Percentiles rank a stretch among this genome's conserved stretches.
These are phyloP conservation scores for Drosophila atroscutellata DNA, from an alignment of 2,888 invertebrate species.

Conservation along the genomic window DNA sequence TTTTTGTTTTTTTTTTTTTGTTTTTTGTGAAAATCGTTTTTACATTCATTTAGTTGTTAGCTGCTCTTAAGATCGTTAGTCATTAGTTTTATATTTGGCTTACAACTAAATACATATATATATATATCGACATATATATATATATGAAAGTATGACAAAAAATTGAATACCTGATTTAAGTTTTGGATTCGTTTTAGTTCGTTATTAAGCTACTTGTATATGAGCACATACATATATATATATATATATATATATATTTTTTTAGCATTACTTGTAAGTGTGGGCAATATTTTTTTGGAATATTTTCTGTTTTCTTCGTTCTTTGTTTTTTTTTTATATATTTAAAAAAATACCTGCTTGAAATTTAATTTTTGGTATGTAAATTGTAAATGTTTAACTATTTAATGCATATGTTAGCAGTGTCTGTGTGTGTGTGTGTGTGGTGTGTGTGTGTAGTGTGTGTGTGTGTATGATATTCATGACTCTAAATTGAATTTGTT, in stretches of 20 bases:
- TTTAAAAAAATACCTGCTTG: slow-evolving; percentile 68
- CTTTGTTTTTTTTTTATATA: slow-evolving; percentile 28
- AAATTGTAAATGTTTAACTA: slow-evolving; percentile 63
- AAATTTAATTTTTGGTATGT: slow-evolving; percentile 68
- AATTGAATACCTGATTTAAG: slow-evolving; percentile 78
- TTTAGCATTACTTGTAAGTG: slow-evolving; percentile 6
- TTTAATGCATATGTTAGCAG: slow-evolving; percentile 51
- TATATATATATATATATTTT: background rate
- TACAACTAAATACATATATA: slow-evolving; percentile 54
- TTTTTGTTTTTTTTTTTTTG: slow-evolving; percentile 9
- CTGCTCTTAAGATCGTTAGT: slow-evolving; percentile 38
- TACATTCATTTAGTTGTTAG: slow-evolving; percentile 28
- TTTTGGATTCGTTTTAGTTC: slow-evolving; percentile 76
- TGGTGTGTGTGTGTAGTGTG: slow-evolving; percentile 14
- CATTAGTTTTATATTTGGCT: slow-evolving; percentile 36
- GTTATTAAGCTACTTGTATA: slow-evolving; percentile 66
- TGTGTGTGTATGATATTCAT: slow-evolving; percentile 40
- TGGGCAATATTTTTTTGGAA: slow-evolving; percentile 60
- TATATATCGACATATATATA: slow-evolving; percentile 14
- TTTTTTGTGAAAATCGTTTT: slow-evolving; percentile 37
- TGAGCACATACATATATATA: slow-evolving; percentile 57
- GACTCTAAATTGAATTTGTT: slow-evolving; percentile 42
- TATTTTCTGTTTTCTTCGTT: slow-evolving; percentile 33
- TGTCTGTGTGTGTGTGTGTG: slow-evolving; percentile 21
- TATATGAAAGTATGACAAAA: slow-evolving; percentile 63